Conservation (phyloP, 2,888 invertebrate species). For the Deilephila porcellus region DNA sequence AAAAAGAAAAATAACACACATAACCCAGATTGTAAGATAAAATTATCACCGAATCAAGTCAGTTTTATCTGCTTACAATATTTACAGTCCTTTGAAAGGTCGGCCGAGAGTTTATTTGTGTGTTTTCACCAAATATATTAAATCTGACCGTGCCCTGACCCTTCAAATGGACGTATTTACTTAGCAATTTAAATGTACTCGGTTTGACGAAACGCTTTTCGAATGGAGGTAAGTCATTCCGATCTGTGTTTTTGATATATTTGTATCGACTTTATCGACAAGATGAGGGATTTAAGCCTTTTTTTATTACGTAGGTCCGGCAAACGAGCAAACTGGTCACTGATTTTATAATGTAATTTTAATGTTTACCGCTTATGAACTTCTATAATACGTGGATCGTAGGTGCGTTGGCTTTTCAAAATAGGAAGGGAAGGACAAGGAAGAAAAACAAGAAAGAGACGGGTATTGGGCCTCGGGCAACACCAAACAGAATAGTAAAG, state of each 20-base stretch:
- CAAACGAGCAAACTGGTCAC: too few species aligned
- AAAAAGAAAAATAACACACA: background rate
- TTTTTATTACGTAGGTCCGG: too few species aligned
- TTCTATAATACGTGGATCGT: too few species aligned
- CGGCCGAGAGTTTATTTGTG: background rate
- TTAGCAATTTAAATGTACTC: conserved; percentile 5
- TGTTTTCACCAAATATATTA: conserved; percentile 10
- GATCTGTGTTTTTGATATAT: background rate
- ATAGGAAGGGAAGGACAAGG: too few species aligned
- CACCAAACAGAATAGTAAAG: too few species aligned
- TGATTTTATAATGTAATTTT: too few species aligned
- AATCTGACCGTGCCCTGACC: background rate
- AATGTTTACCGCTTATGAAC: too few species aligned
- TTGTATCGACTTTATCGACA: too few species aligned
- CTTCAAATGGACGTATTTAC: background rate
- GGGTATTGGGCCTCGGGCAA: too few species aligned
- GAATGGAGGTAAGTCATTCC: background rate
- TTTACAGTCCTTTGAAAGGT: background rate
- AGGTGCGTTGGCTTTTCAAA: too few species aligned
- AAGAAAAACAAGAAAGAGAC: too few species aligned
- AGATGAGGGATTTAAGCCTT: too few species aligned
- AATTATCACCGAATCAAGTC: background rate
- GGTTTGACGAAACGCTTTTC: background rate
- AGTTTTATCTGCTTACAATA: background rate
- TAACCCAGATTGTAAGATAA: background rate